Evolutionary conservation across 2,888 invertebrate species (phyloP).

Genomic region (Leptopilina drosophilae): DNA sequence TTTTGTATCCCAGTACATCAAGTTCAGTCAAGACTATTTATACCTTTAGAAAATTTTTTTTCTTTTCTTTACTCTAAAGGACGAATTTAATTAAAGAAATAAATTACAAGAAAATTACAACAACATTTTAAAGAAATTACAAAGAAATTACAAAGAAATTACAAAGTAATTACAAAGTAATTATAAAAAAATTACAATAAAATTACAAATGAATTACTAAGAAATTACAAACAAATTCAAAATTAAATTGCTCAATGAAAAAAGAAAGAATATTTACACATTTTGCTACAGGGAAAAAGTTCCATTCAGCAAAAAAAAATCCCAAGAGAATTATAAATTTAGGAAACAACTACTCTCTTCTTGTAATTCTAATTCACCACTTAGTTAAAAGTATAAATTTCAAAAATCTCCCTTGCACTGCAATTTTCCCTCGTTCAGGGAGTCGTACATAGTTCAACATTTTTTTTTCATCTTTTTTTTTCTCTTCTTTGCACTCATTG

Average conservation of each 20-base stretch:
- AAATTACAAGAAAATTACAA: not conserved
- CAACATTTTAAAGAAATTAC: not conserved
- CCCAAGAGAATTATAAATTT: not conserved
- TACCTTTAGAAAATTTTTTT: not conserved
- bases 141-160: too few species aligned
- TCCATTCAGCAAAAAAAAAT: not conserved
- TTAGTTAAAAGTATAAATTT: slow-evolving; percentile 9
- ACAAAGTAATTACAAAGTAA: not conserved
- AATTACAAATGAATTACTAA: not conserved
- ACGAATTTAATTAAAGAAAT: not conserved
- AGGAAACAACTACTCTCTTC: too few species aligned
- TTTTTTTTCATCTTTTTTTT: not conserved
- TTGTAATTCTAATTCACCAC: slow-evolving; percentile 10
- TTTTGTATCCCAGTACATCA: not conserved
- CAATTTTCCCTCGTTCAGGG: slow-evolving; percentile 25
- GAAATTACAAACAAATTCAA: not conserved
- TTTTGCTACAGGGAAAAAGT: not conserved
- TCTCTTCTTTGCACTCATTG: not conserved
- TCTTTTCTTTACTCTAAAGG: not conserved
- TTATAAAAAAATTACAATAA: not conserved
- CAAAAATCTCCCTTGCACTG: not conserved
- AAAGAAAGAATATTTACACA: not conserved
- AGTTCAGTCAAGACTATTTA: not conserved
- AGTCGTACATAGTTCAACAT: slow-evolving; percentile 13
- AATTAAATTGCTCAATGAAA: too few species aligned